Evolutionary conservation across 2,888 invertebrate genomes (phyloP), one percentile per base, ranked within the genome.

Genomic region (Ophion slaviceki): DNA sequence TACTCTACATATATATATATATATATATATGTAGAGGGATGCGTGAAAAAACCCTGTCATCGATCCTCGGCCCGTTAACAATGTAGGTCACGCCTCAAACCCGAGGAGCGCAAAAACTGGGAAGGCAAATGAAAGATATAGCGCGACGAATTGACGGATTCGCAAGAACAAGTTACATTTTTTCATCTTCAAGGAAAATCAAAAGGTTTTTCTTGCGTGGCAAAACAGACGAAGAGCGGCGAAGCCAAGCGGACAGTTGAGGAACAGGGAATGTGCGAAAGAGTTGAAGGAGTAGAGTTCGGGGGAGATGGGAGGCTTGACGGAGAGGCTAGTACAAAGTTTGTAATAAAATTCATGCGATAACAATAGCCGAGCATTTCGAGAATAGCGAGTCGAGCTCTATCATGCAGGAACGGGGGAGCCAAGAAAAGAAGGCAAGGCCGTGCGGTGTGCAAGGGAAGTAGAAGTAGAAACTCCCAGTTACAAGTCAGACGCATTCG

Each of bases 381-480:
- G 61, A 71, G 76, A 80, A 72, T 84, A 67, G 61, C 59, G 66
- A 71, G 67, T 59, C 40, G 40, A 40, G 57, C 10, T 72, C 64
- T 62, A 53, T 53, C 71, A n/a, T 67, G 71, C 62, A 47, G 36
- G 64, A 53, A 45, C 80, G 66, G 47, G 62, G 61, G 77, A 53
- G 53, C 53, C 80, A 45, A 62, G 67, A 72, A 79, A 72, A 62
- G 36, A 14, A 47, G 75, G 64, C 75, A 61, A 81, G 71, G 75
- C 61, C 80, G 66, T 77, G 72, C 14, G 45, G 17, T 53, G 53
- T 4, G 17, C 53, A 3, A 5, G 53, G 14, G 53, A 53, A 17
- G 72, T 17, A 68, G 74, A 78, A 84, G 80, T 84, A 67, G 77
- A 68, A 78, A 68, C 81, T 81, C 81, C 40, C 66, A 6, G 64